Conservation (phyloP, 2,113 vertebrate genomes). For the Leucoraja erinaceus region DNA sequence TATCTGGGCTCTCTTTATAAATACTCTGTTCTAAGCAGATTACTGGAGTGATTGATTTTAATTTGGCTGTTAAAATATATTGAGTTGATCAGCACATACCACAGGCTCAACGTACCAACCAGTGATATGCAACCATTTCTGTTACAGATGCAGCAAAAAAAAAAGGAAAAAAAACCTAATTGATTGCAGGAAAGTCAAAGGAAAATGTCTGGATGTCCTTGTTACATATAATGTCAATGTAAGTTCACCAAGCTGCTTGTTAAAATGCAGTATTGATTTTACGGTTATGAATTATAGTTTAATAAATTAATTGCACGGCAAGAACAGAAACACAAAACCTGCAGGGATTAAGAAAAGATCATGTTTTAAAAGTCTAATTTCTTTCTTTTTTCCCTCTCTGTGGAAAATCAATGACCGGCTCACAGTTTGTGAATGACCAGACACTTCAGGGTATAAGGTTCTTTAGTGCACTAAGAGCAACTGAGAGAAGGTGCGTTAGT, state of each 20-base stretch:
- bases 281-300: constrained; percentile 18
- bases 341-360: background rate
- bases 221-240: constrained; percentile 23
- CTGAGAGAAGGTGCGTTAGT: background rate
- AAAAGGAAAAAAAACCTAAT: background rate
- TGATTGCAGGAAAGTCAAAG: constrained; percentile 22
- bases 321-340: background rate
- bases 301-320: background rate
- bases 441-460: background rate
- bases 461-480: background rate
- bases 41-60: background rate
- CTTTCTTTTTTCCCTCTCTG: background rate
- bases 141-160: background rate
- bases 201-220: background rate
- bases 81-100: background rate
- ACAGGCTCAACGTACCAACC: background rate
- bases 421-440: background rate
- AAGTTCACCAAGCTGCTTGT: constrained; percentile 16
- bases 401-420: background rate
- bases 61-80: background rate
- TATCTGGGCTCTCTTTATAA: background rate
- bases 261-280: constrained; percentile 23
- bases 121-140: background rate
- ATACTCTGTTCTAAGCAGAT: background rate
- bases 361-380: background rate